A percentile compares a stretch with the other conserved stretches of the same genome.
These are phyloP conservation scores for Drosophila asahinai DNA, from an alignment of 1,140 invertebrate genomes.

Conservation along the genomic window DNA sequence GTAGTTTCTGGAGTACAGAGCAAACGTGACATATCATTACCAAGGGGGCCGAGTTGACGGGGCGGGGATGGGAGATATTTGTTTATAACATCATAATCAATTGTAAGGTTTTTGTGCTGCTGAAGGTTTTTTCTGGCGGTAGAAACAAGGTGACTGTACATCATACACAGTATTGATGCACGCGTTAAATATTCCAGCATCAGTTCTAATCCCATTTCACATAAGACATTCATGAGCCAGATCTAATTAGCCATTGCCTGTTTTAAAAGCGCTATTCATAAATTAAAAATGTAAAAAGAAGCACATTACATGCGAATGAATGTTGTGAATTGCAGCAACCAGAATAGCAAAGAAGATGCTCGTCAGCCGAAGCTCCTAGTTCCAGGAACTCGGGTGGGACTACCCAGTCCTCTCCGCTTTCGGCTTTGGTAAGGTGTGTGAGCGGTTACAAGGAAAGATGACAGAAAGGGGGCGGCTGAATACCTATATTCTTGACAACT, in stretches of 20 bases:
- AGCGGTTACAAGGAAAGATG: not conserved
- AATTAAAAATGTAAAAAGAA: no score
- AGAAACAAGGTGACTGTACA: slow-evolving; percentile 16
- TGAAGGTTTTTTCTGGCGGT: slow-evolving; percentile 49
- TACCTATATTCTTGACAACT: slow-evolving; percentile 19
- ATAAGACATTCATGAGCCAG: not conserved
- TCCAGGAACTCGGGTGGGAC: not conserved
- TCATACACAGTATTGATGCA: not conserved
- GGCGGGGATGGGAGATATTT: slow-evolving; percentile 1
- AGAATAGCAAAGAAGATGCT: not conserved
- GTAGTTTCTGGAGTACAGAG: slow-evolving; percentile 55
- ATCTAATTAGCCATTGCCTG: slow-evolving; percentile 15
- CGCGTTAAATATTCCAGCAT: no score
- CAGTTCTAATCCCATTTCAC: not conserved
- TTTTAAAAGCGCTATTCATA: slow-evolving; percentile 10
- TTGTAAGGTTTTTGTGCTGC: slow-evolving; percentile 35
- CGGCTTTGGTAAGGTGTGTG: slow-evolving; percentile 13
- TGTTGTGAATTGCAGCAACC: slow-evolving; percentile 6
- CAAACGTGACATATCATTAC: slow-evolving; percentile 72
- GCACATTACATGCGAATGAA: not conserved
- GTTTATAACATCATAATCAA: slow-evolving; percentile 65
- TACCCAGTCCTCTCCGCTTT: slow-evolving; percentile 9
- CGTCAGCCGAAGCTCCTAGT: not conserved
- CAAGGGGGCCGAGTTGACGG: not conserved
- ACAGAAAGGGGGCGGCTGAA: not conserved